Base-by-base conservation (phyloP, 37 sponge, comb jelly and placozoan species). In the Chondrosia reniformis region DNA sequence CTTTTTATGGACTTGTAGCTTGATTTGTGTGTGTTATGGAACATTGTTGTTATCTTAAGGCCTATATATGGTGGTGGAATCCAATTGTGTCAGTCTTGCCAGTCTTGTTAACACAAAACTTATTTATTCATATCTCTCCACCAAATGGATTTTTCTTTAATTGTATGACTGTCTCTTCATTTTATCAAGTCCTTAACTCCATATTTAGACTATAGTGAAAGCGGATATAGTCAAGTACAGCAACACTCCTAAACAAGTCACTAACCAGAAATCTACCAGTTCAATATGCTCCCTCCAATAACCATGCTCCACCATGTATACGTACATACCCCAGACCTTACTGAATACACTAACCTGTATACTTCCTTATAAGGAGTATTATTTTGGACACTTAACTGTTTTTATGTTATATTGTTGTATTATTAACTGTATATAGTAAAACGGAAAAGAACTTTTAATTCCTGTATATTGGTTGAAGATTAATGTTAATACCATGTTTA, bases 181-280 rank as follows among this genome's bases (percentile, higher is more conserved):
- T n/a, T n/a, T n/a, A n/a, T n/a, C n/a, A n/a, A n/a, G 28, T 13
- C 61, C 61, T 59, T 59, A 30, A 59, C 61, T 59, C 17, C 52
- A 13, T 59, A 30, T 64, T 31, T 78, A 93, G 89, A 80, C 80
- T 9, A 84, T 90, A 22, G 81, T 94, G 33, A 87, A 74, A 55
- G 95, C 95, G 27, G 89, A 94, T 19, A 85, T 94, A 27, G 81
- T 85, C 21, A 64, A 66, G 45, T 82, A 89, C 39, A 44, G 54
- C 22, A 75, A 78, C 34, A 12, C 44, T 32, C 55, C 76, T 27
- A 42, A 69, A 28, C 46, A 82, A 10, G 55, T 25, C 12, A 21
- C 49, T 22, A 58, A 38, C 1, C 19, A 78, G 37, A 61, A 46
- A 58, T 82, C 74, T 0, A 63, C 40, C 17, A 88, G 89, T 34